Evolutionary conservation across 2,797 vertebrate genomes (phyloP).

Genomic region (Lagorchestes hirsutus): DNA sequence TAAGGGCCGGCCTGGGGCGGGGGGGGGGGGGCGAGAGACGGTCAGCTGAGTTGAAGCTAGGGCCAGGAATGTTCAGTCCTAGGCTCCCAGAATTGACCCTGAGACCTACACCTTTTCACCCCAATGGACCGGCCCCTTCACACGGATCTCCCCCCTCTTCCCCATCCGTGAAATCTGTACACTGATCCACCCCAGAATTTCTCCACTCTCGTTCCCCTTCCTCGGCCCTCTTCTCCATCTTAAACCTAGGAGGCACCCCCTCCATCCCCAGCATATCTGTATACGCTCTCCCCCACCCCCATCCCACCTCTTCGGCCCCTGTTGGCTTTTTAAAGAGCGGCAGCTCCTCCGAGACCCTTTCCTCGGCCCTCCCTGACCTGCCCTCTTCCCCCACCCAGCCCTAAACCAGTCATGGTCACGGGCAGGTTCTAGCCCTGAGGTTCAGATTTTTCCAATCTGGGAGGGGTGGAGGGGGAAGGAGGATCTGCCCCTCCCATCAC

Average conservation of each 20-base stretch:
- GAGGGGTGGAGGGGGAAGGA: background rate
- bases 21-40: background rate
- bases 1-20: constrained; percentile 33
- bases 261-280: background rate
- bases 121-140: background rate
- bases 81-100: constrained; percentile 51
- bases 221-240: background rate
- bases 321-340: background rate
- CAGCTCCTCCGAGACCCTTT: background rate
- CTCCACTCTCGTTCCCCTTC: background rate
- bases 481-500: constrained; percentile 1
- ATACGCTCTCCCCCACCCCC: background rate
- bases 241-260: background rate
- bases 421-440: constrained; percentile 60
- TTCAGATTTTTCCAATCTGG: constrained; percentile 76
- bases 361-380: background rate
- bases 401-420: constrained; percentile 71
- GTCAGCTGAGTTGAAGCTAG: constrained; percentile 61
- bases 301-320: background rate
- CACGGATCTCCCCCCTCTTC: background rate
- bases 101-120: constrained; percentile 13
- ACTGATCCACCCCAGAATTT: background rate
- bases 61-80: constrained; percentile 66
- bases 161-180: background rate
- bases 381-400: background rate